Evolutionary conservation across 2,797 vertebrate genomes (phyloP), one percentile per base, ranked within the genome.

Genomic region (Hozukius guyotensis): DNA sequence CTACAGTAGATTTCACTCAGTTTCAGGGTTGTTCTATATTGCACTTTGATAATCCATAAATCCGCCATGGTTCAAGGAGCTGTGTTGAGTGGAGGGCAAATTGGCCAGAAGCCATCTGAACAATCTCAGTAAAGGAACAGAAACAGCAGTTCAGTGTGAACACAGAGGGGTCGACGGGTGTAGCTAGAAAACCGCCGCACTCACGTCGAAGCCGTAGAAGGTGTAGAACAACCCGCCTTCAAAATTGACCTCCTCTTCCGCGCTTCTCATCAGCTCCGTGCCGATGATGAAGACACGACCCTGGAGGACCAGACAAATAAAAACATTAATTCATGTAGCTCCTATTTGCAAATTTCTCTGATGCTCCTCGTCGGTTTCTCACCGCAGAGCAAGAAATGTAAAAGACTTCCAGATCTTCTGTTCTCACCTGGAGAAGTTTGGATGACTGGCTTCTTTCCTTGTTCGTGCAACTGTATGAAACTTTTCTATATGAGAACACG

Each of bases 121-220:
- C 66, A 59, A 75, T 57, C 36, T 53, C 4, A 52, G 62, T n/a
- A 69, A 62, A 85, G 53, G 52, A 38, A 68, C 20, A 66, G 57
- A 81, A 82, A 72, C 22, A 65, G 68, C 67, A 65, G 34, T n/a
- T 77, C 49, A 32, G 14, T 25, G 18, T 71, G 24, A 72, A 71
- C 13, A 8, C 31, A 27, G 27, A 31, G 42, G 36, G 10, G 38
- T 22, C 16, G 4, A 57, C 3, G 3, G 24, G 38, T 36, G 52
- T 36, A 62, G 11, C 38, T 5, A 57, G 18, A 55, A 59, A 70
- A 31, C 27, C 11, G 63, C 24, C 8, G 2, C 36, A 91, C 95
- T 92, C 68, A 96, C 96, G 59, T 77, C 85, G 70, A 94, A 95
- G 75, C 95, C 96, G 0, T 78, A 84, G 84, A 96, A 96, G 27